A percentile compares a stretch with the other conserved stretches of the same genome.
These are phyloP conservation scores for Hiodon tergisus DNA, from an alignment of 2,113 vertebrate species.

Conservation along the genomic window DNA sequence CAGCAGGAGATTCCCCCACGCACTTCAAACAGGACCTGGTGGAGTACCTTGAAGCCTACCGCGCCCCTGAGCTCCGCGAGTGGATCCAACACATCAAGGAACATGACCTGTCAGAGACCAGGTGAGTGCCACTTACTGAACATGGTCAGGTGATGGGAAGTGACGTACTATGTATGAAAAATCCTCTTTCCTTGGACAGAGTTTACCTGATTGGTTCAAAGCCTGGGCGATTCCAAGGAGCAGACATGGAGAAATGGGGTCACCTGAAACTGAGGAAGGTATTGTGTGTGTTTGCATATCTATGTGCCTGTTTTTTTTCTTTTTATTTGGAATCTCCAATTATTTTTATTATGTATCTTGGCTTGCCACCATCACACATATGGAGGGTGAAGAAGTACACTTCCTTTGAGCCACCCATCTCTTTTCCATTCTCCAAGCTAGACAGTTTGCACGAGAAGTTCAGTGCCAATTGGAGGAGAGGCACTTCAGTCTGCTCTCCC, in stretches of 20 bases:
- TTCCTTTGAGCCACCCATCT: too few species aligned
- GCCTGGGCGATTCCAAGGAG: conserved; percentile 82
- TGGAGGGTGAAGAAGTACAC: too few species aligned
- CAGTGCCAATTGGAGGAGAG: too few species aligned
- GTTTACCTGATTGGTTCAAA: conserved; percentile 87
- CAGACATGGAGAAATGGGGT: conserved; percentile 88
- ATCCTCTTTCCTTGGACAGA: conserved; percentile 47
- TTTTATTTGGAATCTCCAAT: too few species aligned
- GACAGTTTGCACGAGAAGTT: too few species aligned
- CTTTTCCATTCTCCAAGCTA: too few species aligned
- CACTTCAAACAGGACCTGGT: conserved; percentile 86
- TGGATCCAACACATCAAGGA: conserved; percentile 80
- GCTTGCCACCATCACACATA: too few species aligned
- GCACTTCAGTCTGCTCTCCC: too few species aligned
- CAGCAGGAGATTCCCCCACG: conserved; percentile 80
- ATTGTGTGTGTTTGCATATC: not conserved
- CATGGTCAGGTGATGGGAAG: not conserved
- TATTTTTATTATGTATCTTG: too few species aligned
- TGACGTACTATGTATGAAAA: not conserved
- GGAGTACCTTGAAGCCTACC: conserved; percentile 79
- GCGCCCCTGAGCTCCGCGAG: conserved; percentile 67
- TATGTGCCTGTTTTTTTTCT: not conserved
- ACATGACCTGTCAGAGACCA: conserved; percentile 88
- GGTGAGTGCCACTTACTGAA: conserved; percentile 48
- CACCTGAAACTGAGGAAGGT: conserved; percentile 92